Evolutionary conservation across 2,113 vertebrate species (phyloP), one percentile per base, ranked within the genome.

Genomic region (Bagarius yarrelli): DNA sequence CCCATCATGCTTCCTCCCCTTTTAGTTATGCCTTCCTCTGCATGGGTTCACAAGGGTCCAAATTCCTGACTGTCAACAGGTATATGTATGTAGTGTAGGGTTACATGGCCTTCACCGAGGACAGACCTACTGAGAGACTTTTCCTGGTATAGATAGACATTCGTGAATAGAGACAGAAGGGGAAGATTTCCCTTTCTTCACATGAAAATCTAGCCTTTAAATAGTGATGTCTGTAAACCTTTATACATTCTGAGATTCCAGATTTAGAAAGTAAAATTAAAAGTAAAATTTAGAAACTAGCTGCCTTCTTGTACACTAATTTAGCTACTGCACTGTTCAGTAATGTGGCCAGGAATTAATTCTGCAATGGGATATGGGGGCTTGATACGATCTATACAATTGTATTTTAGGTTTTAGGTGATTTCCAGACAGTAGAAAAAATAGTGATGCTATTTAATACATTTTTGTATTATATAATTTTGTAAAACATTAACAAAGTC

Each of bases 1-100:
- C 92, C 85, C 92, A 92, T 92, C 91, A 92, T 93, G 90, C 87
- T 81, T 61, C 40, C 27, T 34, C 52, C 84, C 87, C 81, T 83
- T 63, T 85, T 73, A 76, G 36, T 55, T 71, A 47, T 76, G 66
- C 53, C 50, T 83, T 83, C 61, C 77, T 76, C 70, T 64, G 57
- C 55, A 53, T 61, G 56, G 76, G 78, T 83, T 83, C 76, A 83
- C 25, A 60, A 47, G 59, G 60, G 78, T 84, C 83, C 85, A 84
- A 83, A 89, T 64, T 86, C 84, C 86, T 90, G 87, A 87, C 89
- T 85, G 55, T 86, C 83, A 86, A 78, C 81, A 74, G 81, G 72
- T 60, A 78, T 14, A 32, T 47, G 32, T 73, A 70, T 60, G 47
- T 64, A 78, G 84, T 85, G 52, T 85, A 73, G 66, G 74, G 81